These are phyloP conservation scores for Tenthredo distinguenda DNA, from an alignment of 2,888 invertebrate genomes.

Conservation along the genomic window DNA sequence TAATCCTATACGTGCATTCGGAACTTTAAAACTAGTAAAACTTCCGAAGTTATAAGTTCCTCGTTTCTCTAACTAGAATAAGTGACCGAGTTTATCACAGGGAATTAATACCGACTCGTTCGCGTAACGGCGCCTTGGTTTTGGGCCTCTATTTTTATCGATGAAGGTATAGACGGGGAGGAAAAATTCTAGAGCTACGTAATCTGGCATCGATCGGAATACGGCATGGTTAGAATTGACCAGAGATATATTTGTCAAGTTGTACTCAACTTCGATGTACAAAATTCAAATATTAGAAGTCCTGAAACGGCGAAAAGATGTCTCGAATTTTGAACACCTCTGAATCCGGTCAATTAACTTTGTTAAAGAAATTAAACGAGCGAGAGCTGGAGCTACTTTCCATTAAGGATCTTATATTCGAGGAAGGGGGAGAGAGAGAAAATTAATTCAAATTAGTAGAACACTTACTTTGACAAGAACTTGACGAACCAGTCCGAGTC, in stretches of 20 bases:
- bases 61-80: neutral
- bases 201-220: too few relatives aligned
- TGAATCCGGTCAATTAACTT: slow-evolving; percentile 21
- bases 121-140: neutral
- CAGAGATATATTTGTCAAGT: neutral
- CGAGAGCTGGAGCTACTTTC: slow-evolving; percentile 33
- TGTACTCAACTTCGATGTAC: neutral
- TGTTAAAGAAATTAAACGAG: slow-evolving; percentile 2
- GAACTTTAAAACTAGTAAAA: neutral
- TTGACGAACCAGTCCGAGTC: neutral
- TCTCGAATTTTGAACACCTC: slow-evolving; percentile 26
- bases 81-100: neutral
- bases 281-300: neutral
- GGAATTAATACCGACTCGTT: neutral
- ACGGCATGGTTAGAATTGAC: too few relatives aligned
- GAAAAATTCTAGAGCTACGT: too few relatives aligned
- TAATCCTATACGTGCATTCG: neutral
- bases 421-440: neutral
- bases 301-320: neutral
- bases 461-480: slow-evolving; percentile 35
- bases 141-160: neutral
- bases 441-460: slow-evolving; percentile 48
- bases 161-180: neutral
- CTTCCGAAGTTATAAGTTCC: neutral
- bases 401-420: slow-evolving; percentile 18